Evolutionary conservation across 2,888 invertebrate species (phyloP).

Genomic region (Mesorhabditis belari): DNA sequence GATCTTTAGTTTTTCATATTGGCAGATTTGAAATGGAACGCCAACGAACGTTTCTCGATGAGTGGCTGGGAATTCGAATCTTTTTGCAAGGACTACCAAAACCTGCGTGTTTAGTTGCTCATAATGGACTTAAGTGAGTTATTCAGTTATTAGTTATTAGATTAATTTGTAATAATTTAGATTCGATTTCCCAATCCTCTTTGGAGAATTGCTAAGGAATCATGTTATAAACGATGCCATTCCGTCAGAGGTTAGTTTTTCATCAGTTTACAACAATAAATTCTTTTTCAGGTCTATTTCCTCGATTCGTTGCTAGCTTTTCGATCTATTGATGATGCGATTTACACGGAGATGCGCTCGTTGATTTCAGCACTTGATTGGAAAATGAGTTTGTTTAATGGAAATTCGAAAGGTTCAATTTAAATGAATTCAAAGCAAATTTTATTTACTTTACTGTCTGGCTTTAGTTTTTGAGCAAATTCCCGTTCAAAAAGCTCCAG

Average conservation of each 20-base stretch:
- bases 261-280: not conserved
- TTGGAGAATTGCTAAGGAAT: conserved; percentile 12
- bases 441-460: no score
- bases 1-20: not conserved
- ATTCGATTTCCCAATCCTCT: conserved; percentile 24
- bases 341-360: no score
- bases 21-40: not conserved
- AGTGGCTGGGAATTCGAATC: conserved; percentile 20
- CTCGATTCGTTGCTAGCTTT: not conserved
- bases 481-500: no score
- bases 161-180: not conserved
- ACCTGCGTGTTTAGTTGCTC: conserved; percentile 10
- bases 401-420: no score
- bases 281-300: not conserved
- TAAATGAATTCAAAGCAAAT: no score
- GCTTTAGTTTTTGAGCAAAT: no score
- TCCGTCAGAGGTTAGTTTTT: not conserved
- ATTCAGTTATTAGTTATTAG: not conserved
- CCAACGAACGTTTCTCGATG: conserved; percentile 11
- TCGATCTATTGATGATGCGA: no score
- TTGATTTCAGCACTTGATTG: no score
- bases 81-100: conserved; percentile 10
- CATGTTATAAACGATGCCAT: conserved; percentile 1
- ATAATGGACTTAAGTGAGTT: conserved; percentile 6
- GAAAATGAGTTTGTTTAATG: no score